These are phyloP conservation scores for Metaphire vulgaris DNA, from an alignment of 1,140 invertebrate genomes.

Conservation along the genomic window DNA sequence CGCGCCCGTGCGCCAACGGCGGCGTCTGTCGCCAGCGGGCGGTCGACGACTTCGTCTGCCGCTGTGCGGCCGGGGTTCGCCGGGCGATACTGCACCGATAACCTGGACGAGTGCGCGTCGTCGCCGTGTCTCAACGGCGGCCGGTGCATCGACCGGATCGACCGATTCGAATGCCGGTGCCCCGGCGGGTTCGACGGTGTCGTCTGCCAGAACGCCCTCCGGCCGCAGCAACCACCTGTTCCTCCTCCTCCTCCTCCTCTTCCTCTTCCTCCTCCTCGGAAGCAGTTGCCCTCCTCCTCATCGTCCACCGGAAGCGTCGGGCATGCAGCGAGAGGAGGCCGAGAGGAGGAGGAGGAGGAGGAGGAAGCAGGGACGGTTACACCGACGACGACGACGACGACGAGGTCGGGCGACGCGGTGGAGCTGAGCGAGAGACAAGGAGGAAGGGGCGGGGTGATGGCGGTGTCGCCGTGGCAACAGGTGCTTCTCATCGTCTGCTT, in stretches of 20 bases:
- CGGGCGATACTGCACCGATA: conserved; percentile 92
- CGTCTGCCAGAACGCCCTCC: background rate
- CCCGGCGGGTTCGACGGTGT: conserved; percentile 15
- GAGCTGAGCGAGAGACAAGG: background rate
- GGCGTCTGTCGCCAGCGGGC: conserved; percentile 76
- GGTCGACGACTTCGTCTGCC: conserved; percentile 47
- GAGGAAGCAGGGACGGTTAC: background rate
- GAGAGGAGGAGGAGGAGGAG: background rate
- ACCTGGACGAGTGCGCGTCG: conserved; percentile 77
- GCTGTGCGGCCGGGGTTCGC: conserved; percentile 87
- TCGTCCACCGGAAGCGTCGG: no score
- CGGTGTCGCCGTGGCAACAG: background rate
- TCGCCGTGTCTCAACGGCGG: conserved; percentile 78
- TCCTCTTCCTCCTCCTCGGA: background rate
- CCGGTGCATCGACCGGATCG: conserved; percentile 58
- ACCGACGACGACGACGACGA: background rate
- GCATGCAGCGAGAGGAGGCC: no score
- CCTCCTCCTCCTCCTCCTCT: background rate
- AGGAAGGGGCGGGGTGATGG: background rate
- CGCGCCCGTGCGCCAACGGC: conserved; percentile 79
- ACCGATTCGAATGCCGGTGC: conserved; percentile 28
- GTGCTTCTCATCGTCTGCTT: background rate
- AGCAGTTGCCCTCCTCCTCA: no score
- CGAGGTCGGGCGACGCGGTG: background rate
- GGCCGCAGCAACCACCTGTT: no score